Conservation (phyloP, 2,113 vertebrate genomes). For the Pseudopodoces humilis region DNA sequence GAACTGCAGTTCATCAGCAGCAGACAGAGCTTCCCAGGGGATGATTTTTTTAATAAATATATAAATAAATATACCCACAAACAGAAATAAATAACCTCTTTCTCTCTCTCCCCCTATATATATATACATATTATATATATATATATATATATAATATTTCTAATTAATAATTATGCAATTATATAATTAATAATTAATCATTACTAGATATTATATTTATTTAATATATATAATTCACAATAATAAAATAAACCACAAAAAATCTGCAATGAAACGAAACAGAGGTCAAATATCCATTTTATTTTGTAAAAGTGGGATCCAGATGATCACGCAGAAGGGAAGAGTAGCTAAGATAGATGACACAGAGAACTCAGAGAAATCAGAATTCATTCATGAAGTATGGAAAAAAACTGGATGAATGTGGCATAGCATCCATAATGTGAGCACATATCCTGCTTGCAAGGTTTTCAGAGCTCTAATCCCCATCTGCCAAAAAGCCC, state of each 20-base stretch:
- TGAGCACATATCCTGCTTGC: not conserved
- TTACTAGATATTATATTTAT: too few relatives aligned
- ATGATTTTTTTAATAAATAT: not conserved
- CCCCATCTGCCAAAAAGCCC: not conserved
- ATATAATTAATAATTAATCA: too few relatives aligned
- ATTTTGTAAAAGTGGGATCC: not conserved
- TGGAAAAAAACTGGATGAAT: not conserved
- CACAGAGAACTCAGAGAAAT: not conserved
- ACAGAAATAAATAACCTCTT: too few relatives aligned
- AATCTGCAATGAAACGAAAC: not conserved
- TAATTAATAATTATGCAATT: too few relatives aligned
- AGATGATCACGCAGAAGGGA: not conserved
- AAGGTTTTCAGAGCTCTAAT: not conserved
- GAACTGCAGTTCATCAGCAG: not conserved
- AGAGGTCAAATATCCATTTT: not conserved
- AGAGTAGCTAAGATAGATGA: not conserved
- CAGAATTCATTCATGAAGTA: fast-evolving
- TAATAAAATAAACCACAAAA: not conserved
- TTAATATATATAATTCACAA: too few relatives aligned
- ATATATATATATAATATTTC: too few relatives aligned
- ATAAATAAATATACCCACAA: not conserved
- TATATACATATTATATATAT: too few relatives aligned
- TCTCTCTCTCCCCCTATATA: too few relatives aligned
- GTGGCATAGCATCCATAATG: not conserved
- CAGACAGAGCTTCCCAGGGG: not conserved